These are phyloP conservation scores for Prunella fulvescens DNA, from an alignment of 2,113 vertebrate species.

Conservation along the genomic window DNA sequence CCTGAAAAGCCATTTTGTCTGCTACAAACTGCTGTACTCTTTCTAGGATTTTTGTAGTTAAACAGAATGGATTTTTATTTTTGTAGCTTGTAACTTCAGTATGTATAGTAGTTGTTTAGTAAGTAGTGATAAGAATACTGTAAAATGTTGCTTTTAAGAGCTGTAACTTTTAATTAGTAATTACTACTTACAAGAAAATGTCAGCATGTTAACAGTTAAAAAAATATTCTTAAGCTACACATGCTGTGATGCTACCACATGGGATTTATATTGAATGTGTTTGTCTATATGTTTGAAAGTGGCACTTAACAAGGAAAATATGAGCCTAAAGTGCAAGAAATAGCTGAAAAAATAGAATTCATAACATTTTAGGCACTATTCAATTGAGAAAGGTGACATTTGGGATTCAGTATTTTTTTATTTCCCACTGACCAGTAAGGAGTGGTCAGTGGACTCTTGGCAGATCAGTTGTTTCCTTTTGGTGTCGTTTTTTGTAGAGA, in stretches of 20 bases:
- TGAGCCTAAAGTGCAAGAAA: not conserved
- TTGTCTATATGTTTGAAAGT: conserved; percentile 27
- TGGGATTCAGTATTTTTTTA: not conserved
- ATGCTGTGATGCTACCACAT: conserved; percentile 18
- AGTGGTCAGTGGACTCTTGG: not conserved
- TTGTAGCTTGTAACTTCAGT: conserved; percentile 53
- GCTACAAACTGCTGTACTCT: not conserved
- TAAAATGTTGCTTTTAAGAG: conserved; percentile 33
- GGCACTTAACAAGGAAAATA: not conserved
- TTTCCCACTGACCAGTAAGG: not conserved
- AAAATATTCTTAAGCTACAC: not conserved
- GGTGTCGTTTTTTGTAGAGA: not conserved
- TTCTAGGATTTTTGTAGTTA: conserved; percentile 41
- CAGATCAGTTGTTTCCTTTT: not conserved
- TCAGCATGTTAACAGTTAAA: conserved; percentile 20
- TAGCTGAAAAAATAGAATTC: not conserved
- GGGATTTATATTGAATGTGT: conserved; percentile 19
- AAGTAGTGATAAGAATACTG: conserved; percentile 9
- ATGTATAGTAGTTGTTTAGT: conserved; percentile 9
- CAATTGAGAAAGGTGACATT: not conserved
- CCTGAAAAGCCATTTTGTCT: conserved; percentile 15
- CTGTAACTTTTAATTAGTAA: not conserved
- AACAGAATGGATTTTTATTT: conserved; percentile 66
- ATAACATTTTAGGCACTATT: not conserved
- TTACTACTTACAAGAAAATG: not conserved